A percentile compares a stretch with the other conserved stretches of the same genome.
phyloP scores from a whole-genome alignment of 2,113 vertebrate genomes.

The Dasyurus viverrinus region DNA sequence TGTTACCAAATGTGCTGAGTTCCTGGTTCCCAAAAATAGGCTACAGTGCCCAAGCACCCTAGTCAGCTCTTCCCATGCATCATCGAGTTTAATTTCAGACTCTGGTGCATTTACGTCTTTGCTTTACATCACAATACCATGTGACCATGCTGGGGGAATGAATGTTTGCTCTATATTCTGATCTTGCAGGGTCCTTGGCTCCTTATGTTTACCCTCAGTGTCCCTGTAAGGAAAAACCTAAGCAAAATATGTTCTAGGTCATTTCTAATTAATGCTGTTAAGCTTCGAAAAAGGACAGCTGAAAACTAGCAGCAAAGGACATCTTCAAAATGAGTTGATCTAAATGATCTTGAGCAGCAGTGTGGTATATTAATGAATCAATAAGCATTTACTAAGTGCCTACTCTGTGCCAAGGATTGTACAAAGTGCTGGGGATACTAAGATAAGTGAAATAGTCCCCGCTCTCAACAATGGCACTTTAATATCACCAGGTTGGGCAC shows the following conservation, averaged over 20 bases:
- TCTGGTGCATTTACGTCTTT: rapidly evolving
- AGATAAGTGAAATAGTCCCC: neutral
- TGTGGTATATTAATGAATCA: neutral
- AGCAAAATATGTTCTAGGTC: neutral
- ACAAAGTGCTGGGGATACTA: neutral
- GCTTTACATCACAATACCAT: neutral
- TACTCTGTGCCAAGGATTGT: neutral
- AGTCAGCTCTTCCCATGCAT: neutral
- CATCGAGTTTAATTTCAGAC: too few relatives aligned
- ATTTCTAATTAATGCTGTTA: neutral
- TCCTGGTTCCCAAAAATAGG: neutral
- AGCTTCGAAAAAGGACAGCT: neutral
- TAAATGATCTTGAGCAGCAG: neutral
- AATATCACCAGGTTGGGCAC: too few relatives aligned
- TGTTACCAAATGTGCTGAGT: too few relatives aligned
- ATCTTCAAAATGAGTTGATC: neutral
- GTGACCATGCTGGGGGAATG: neutral
- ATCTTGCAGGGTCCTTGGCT: neutral
- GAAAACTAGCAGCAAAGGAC: neutral
- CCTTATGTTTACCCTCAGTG: too few relatives aligned
- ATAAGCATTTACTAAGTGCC: neutral
- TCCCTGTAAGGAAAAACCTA: neutral
- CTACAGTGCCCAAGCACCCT: rapidly evolving
- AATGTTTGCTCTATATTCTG: neutral
- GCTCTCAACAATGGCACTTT: neutral